A percentile compares a stretch with the other conserved stretches of the same genome.
Evolutionary conservation across 2,888 invertebrate genomes (phyloP).

Genomic region (Eledona agricola): DNA sequence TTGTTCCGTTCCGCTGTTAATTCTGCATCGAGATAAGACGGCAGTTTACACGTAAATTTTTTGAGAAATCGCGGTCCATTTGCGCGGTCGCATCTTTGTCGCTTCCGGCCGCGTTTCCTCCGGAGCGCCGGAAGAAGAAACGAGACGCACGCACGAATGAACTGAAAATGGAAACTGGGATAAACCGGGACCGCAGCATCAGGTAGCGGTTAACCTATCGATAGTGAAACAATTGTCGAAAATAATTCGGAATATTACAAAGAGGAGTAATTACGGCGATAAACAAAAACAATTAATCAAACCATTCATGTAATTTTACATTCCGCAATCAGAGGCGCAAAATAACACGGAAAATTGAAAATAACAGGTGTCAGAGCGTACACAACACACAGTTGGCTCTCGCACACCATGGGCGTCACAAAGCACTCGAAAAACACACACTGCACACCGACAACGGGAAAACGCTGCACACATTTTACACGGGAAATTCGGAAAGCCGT

Average conservation of each 20-base stretch:
- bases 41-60: slow-evolving; percentile 43
- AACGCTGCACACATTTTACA: slow-evolving; percentile 52
- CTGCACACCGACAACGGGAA: slow-evolving; percentile 32
- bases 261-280: slow-evolving; percentile 59
- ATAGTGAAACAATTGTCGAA: slow-evolving; percentile 52
- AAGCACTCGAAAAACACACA: slow-evolving; percentile 52
- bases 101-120: slow-evolving; percentile 11
- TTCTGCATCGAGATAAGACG: slow-evolving; percentile 54
- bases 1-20: slow-evolving; percentile 59
- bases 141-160: slow-evolving; percentile 23
- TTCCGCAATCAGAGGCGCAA: slow-evolving; percentile 57
- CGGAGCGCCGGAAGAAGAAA: not conserved
- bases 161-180: slow-evolving; percentile 3
- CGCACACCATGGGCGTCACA: slow-evolving; percentile 52
- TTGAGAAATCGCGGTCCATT: slow-evolving; percentile 50
- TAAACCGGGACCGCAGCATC: slow-evolving; percentile 17
- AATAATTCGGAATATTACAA: slow-evolving; percentile 59
- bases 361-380: slow-evolving; percentile 59
- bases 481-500: slow-evolving; percentile 56
- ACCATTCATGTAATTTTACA: slow-evolving; percentile 60
- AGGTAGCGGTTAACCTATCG: slow-evolving; percentile 35
- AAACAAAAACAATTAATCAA: slow-evolving; percentile 63
- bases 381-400: slow-evolving; percentile 44
- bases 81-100: no score
- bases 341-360: slow-evolving; percentile 61